These are phyloP conservation scores for Drosophila peninsularis DNA, from an alignment of 2,888 invertebrate genomes.

Conservation along the genomic window DNA sequence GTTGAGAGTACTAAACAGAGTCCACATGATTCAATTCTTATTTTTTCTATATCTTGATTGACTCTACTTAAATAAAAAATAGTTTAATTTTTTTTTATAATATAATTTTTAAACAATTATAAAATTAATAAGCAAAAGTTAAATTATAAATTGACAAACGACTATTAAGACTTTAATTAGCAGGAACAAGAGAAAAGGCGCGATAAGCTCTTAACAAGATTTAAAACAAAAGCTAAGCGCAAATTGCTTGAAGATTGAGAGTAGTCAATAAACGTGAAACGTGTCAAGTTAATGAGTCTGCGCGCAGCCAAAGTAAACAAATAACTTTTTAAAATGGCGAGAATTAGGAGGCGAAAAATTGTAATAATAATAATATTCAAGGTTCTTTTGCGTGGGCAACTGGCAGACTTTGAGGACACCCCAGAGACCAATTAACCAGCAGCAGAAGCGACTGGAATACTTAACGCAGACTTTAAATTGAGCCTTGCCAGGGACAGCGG, in stretches of 20 bases:
- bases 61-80: too few relatives aligned
- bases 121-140: too few relatives aligned
- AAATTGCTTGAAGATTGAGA: slow-evolving; percentile 9
- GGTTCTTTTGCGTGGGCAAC: slow-evolving; percentile 15
- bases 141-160: too few relatives aligned
- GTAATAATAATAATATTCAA: slow-evolving; percentile 46
- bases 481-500: neutral
- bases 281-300: slow-evolving; percentile 32
- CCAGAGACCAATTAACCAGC: slow-evolving; percentile 39
- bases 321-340: slow-evolving; percentile 47
- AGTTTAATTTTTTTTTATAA: too few relatives aligned
- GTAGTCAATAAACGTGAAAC: slow-evolving; percentile 24
- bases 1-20: neutral
- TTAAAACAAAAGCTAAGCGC: neutral
- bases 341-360: slow-evolving; percentile 10
- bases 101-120: too few relatives aligned
- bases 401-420: slow-evolving; percentile 38
- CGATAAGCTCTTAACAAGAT: slow-evolving; percentile 2
- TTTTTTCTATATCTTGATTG: too few relatives aligned
- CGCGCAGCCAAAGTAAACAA: slow-evolving; percentile 32
- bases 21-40: neutral
- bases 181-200: neutral
- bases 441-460: slow-evolving; percentile 31
- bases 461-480: slow-evolving; percentile 37
- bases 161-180: too few relatives aligned